Evolutionary conservation across 2,888 invertebrate genomes (phyloP), one percentile per base, ranked within the genome.

Genomic region (Torymus tubicola): DNA sequence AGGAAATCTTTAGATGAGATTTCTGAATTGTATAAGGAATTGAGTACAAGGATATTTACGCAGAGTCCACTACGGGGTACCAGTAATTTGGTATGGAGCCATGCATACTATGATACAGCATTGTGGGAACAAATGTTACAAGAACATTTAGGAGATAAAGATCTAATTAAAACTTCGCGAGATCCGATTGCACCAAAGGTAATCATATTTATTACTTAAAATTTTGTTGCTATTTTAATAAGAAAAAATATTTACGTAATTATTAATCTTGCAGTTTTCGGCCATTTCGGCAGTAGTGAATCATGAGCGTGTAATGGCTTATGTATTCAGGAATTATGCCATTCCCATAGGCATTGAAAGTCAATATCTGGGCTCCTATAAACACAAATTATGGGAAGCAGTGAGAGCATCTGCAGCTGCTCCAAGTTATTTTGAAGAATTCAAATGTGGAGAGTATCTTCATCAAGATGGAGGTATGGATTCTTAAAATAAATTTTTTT

Each of bases 391-490:
- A 78, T 97, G 97, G 96, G 95, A 97, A 91, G 96, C 96, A 14
- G 95, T 96, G 42, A 92, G 97, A 84, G 98, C 98, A 0, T 97
- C 97, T 0, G 96, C 97, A 63, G 97, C 98, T 64, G 98, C 98
- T 5, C 98, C 98, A 2, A 96, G 96, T 0, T 97, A 97, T 92
- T 98, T 97, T 92, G 94, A 95, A 87, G 97, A 97, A 91, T 96
- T 94, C 88, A 92, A 93, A 83, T 91, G 95, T 21, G 94, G 94
- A 77, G 94, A 94, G 12, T 92, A 93, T 85, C 90, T 96, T 91
- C 88, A 91, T 92, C 85, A 93, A 91, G 92, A 93, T 92, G 93
- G 93, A 92, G 92, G 93, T 93, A 91, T 90, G 91, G 88, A 55
- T 63, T 31, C 60, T 53, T 64, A 53, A 42, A 13, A 64, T 2